A percentile compares a stretch with the other conserved stretches of the same genome.
phyloP scores from a whole-genome alignment of 2,113 vertebrate genomes.

The Peromyscus leucopus region DNA sequence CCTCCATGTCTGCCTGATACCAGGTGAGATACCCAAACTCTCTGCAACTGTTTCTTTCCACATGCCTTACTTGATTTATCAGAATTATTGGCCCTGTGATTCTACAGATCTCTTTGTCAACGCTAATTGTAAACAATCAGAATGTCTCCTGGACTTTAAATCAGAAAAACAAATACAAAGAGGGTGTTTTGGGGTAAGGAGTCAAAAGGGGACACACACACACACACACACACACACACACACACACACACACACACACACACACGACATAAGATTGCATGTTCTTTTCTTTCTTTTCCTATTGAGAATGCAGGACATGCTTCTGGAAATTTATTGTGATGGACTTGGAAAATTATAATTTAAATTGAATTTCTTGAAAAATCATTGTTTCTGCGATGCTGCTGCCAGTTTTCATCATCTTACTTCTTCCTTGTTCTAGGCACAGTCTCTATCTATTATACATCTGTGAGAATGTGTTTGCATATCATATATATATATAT shows the following conservation, averaged over 20 bases:
- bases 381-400: constrained; percentile 13
- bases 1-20: neutral
- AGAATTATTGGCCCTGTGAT: neutral
- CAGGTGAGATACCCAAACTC: neutral
- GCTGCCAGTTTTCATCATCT: constrained; percentile 45
- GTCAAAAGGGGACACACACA: neutral
- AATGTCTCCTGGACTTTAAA: neutral
- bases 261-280: neutral
- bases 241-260: neutral
- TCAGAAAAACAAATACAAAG: neutral
- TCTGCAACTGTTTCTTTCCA: neutral
- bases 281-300: neutral
- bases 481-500: neutral
- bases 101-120: neutral
- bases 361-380: constrained; percentile 23
- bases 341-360: constrained; percentile 44
- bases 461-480: neutral
- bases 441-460: neutral
- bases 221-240: neutral
- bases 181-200: neutral
- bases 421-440: neutral
- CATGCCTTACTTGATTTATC: neutral
- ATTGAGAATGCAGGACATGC: neutral
- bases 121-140: neutral
- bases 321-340: constrained; percentile 34